A percentile compares a stretch with the other conserved stretches of the same genome.
These are phyloP conservation scores for Drosophila sp. DNA, from an alignment of 1,140 invertebrate genomes.

Conservation along the genomic window DNA sequence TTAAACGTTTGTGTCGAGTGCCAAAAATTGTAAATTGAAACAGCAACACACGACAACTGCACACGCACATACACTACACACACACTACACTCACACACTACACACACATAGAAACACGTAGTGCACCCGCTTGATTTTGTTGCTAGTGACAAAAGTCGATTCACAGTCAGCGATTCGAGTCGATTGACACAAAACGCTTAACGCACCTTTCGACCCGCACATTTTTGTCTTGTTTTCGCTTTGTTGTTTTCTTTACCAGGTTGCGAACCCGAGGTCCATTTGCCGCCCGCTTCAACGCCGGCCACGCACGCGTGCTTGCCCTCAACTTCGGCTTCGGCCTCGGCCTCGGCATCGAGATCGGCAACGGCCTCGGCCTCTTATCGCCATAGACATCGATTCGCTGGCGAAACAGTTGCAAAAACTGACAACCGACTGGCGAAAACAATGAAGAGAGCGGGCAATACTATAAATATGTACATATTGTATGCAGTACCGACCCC, in stretches of 20 bases:
- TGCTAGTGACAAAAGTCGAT: conserved; percentile 67
- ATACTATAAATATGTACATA: too few species aligned
- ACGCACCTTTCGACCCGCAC: conserved; percentile 78
- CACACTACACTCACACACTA: conserved; percentile 1
- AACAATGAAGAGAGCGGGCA: conserved; percentile 29
- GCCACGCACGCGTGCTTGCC: conserved; percentile 68
- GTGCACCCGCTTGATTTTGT: conserved; percentile 66
- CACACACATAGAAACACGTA: background rate
- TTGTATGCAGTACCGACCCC: background rate
- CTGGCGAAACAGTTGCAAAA: conserved; percentile 72
- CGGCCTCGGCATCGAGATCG: too few species aligned
- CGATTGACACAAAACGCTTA: conserved; percentile 34
- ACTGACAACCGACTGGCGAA: conserved; percentile 14
- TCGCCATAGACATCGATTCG: conserved; percentile 35
- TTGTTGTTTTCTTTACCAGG: background rate
- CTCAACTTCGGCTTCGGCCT: too few species aligned
- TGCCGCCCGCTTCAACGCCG: conserved; percentile 50
- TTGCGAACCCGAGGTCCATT: conserved; percentile 3
- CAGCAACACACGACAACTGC: conserved; percentile 13
- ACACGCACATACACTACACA: background rate
- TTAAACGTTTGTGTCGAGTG: conserved; percentile 71
- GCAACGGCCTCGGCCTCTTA: conserved; percentile 49
- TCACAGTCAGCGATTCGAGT: conserved; percentile 4
- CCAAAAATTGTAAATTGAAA: conserved; percentile 61
- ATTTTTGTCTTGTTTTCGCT: conserved; percentile 6